Conservation (phyloP, 2,797 vertebrate species). For the Linurgus olivaceus region DNA sequence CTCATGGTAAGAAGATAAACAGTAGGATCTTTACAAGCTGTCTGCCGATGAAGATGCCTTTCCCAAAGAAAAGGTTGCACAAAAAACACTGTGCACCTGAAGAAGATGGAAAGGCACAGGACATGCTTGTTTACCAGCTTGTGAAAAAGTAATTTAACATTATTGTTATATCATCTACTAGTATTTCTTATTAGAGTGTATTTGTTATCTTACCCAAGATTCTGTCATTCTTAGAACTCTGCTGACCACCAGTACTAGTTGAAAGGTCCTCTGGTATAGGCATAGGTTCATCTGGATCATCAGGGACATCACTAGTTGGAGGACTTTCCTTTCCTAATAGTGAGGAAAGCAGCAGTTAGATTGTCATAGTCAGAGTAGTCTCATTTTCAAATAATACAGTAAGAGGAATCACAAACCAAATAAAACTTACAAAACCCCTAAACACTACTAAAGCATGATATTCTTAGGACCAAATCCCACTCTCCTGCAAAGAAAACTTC, state of each 20-base stretch:
- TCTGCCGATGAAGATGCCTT: neutral
- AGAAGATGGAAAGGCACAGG: neutral
- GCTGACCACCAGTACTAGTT: slow-evolving; percentile 85
- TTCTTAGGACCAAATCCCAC: neutral
- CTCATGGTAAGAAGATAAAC: neutral
- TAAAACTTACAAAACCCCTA: neutral
- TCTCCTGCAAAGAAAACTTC: neutral
- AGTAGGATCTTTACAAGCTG: neutral
- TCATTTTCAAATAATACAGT: neutral
- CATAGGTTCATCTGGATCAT: slow-evolving; percentile 95
- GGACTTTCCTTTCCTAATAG: slow-evolving; percentile 89
- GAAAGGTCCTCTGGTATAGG: slow-evolving; percentile 97
- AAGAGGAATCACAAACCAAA: neutral
- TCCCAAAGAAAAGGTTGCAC: neutral
- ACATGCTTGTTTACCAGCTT: neutral
- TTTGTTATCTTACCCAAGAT: slow-evolving; percentile 77
- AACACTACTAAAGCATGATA: neutral
- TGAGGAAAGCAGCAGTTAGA: slow-evolving; percentile 3
- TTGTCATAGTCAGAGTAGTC: neutral
- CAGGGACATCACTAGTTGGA: slow-evolving; percentile 84
- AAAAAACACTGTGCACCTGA: neutral
- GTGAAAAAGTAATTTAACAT: neutral
- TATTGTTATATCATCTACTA: neutral
- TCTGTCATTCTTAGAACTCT: slow-evolving; percentile 88
- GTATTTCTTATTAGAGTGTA: neutral